Percentiles rank a stretch among this genome's conserved stretches.
Evolutionary conservation across 1,140 invertebrate species (phyloP).

Genomic region (Drosophila triauraria): DNA sequence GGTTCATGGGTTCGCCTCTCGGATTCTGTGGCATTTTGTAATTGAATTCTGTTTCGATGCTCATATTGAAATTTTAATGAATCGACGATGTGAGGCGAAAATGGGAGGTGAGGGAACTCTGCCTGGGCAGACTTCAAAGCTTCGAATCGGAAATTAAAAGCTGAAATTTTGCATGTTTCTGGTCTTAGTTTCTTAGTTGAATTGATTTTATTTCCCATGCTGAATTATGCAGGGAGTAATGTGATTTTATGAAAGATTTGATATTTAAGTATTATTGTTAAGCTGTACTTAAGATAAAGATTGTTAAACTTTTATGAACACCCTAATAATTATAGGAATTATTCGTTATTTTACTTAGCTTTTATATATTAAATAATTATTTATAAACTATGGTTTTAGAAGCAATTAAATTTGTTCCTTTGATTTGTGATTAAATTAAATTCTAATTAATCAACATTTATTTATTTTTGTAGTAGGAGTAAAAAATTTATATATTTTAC

Average conservation of each 20-base stretch:
- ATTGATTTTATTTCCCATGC: not conserved
- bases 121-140: constrained; percentile 28
- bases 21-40: constrained; percentile 53
- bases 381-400: not conserved
- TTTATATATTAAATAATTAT: not conserved
- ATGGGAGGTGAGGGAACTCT: not conserved
- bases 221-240: not conserved
- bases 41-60: constrained; percentile 50
- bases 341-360: too few relatives aligned
- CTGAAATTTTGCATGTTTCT: constrained; percentile 1
- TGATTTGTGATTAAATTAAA: not conserved
- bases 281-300: not conserved
- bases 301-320: too few relatives aligned
- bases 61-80: constrained; percentile 37
- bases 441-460: not conserved
- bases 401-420: not conserved
- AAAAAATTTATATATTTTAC: not conserved
- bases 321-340: too few relatives aligned
- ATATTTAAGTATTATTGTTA: not conserved
- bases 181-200: not conserved
- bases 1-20: not conserved
- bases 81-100: not conserved
- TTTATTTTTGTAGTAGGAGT: not conserved
- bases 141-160: constrained; percentile 22
- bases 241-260: not conserved